These are phyloP conservation scores for Metacarcinus magister DNA, from an alignment of 2,888 invertebrate species.

Conservation along the genomic window DNA sequence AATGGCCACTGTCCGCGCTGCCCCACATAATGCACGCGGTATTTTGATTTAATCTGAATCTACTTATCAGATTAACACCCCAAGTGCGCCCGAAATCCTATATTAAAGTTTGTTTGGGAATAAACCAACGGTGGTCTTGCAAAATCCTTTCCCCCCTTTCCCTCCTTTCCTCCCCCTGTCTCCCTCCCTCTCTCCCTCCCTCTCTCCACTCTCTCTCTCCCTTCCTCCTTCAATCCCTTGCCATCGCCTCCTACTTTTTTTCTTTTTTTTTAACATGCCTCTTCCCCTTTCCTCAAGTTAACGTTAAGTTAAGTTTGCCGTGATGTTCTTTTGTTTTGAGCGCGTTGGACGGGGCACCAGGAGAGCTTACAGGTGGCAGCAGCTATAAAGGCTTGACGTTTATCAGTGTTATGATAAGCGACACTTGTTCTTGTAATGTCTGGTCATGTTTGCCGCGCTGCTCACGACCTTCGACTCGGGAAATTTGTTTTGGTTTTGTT, in stretches of 20 bases:
- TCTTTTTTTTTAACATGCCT: not conserved
- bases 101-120: slow-evolving; percentile 80
- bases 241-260: not conserved
- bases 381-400: not conserved
- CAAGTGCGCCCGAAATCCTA: slow-evolving; percentile 77
- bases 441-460: not conserved
- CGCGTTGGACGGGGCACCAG: not conserved
- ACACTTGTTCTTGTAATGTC: not conserved
- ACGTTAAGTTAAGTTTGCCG: not conserved
- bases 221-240: not conserved
- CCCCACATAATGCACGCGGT: slow-evolving; percentile 74
- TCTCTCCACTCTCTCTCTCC: not conserved
- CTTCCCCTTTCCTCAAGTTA: slow-evolving; percentile 16
- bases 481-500: not conserved
- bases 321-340: slow-evolving; percentile 29
- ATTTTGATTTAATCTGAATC: slow-evolving; percentile 81
- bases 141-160: slow-evolving; percentile 53
- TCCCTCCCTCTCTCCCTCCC: not conserved
- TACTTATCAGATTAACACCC: slow-evolving; percentile 81
- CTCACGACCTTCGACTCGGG: not conserved
- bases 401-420: not conserved
- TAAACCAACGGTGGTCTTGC: slow-evolving; percentile 71
- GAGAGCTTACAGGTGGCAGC: not conserved
- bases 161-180: not conserved
- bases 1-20: slow-evolving; percentile 49